A percentile compares a stretch with the other conserved stretches of the same genome.
Conservation (phyloP, 2,797 vertebrate genomes). For the Smutsia temminckii region DNA sequence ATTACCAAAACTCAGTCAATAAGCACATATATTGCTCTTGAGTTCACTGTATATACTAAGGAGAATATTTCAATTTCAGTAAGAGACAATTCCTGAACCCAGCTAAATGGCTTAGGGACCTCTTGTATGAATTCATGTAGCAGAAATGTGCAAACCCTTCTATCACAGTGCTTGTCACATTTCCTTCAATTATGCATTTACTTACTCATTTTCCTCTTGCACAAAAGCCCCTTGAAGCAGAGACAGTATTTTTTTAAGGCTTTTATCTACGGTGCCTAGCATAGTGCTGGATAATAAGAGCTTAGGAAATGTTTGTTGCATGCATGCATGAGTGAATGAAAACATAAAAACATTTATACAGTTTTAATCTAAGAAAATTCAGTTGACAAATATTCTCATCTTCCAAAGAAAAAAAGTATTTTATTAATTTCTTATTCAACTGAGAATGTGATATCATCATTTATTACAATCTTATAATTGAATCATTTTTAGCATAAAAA, state of each 20-base stretch:
- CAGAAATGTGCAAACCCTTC: background rate
- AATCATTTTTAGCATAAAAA: background rate
- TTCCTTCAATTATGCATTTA: background rate
- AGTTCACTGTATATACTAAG: background rate
- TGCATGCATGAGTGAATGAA: background rate
- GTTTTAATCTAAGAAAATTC: background rate
- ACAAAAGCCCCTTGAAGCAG: background rate
- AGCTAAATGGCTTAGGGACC: background rate
- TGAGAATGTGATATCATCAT: background rate
- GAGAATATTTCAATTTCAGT: background rate
- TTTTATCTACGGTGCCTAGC: background rate
- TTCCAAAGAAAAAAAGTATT: background rate
- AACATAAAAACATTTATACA: background rate
- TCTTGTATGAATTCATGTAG: background rate
- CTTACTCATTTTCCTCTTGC: background rate
- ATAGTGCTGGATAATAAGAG: background rate
- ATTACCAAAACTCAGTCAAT: background rate
- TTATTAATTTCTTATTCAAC: background rate
- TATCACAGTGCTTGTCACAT: no score
- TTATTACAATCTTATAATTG: background rate
- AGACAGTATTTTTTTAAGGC: background rate
- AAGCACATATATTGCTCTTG: background rate
- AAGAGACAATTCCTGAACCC: background rate
- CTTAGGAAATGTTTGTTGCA: background rate
- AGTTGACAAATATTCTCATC: background rate